These are phyloP conservation scores for Trididemnum nubilum DNA, from an alignment of 23 tunicate genomes.

Conservation along the genomic window DNA sequence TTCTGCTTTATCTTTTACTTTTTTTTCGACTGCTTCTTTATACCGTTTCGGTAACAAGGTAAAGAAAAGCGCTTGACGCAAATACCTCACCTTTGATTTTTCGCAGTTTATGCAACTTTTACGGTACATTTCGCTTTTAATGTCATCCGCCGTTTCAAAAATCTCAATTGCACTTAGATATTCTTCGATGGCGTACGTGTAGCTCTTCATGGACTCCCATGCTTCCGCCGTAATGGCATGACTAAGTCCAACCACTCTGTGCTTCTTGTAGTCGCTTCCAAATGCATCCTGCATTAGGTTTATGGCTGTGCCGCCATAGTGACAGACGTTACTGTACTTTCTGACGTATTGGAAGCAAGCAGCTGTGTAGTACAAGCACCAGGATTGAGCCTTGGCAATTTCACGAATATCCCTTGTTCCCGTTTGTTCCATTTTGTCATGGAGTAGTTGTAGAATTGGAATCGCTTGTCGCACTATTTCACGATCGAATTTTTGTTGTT, in stretches of 20 bases:
- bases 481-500: neutral
- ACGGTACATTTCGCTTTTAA: constrained; percentile 4
- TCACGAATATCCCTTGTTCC: neutral
- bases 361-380: constrained; percentile 21
- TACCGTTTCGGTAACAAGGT: neutral
- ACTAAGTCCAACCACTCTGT: neutral
- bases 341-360: neutral
- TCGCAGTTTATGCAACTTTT: constrained; percentile 16
- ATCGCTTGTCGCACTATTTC: neutral
- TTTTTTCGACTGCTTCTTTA: neutral
- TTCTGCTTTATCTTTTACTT: neutral
- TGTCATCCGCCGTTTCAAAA: constrained; percentile 6
- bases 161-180: constrained; percentile 8
- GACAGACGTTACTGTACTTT: constrained; percentile 10
- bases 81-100: neutral
- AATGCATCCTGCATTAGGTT: constrained; percentile 1
- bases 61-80: constrained; percentile 8
- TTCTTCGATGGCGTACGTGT: constrained; percentile 4
- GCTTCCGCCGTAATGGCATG: constrained; percentile 24
- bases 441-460: neutral
- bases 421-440: neutral
- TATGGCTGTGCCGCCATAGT: neutral
- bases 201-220: constrained; percentile 17
- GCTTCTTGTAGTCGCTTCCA: neutral
- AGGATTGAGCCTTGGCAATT: neutral